These are phyloP conservation scores for Laterallus jamaicensis DNA, from an alignment of 2,113 vertebrate genomes.

Conservation along the genomic window DNA sequence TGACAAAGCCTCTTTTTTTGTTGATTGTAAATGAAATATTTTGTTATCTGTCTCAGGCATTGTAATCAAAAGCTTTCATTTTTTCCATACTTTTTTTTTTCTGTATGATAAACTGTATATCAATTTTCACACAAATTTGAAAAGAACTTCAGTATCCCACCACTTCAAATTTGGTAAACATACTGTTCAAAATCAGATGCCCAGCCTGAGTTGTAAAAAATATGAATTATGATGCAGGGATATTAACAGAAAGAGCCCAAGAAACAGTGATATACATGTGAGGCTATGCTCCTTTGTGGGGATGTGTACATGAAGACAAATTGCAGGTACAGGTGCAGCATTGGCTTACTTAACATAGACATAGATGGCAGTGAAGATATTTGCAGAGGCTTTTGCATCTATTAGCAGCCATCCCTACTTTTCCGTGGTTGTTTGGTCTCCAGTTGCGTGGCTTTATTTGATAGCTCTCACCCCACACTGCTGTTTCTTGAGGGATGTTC, in stretches of 20 bases:
- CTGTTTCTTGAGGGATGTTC: not conserved
- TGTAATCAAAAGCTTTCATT: not conserved
- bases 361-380: not conserved
- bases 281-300: not conserved
- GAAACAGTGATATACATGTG: accelerated
- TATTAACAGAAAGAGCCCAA: not conserved
- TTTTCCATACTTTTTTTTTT: not conserved
- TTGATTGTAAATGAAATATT: not conserved
- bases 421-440: not conserved
- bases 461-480: not conserved
- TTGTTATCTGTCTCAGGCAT: not conserved
- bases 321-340: not conserved
- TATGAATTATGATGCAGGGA: not conserved
- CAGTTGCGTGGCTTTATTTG: not conserved
- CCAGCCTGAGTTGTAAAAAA: not conserved
- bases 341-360: not conserved
- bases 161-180: not conserved
- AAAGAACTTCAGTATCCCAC: not conserved
- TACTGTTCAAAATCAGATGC: not conserved
- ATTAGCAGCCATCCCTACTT: not conserved
- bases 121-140: not conserved
- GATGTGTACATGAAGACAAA: not conserved
- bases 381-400: not conserved
- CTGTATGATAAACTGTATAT: accelerated
- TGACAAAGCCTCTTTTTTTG: not conserved